Evolutionary conservation across 1,140 invertebrate species (phyloP), one percentile per base, ranked within the genome.

Genomic region (Hylyphantes graminicola): DNA sequence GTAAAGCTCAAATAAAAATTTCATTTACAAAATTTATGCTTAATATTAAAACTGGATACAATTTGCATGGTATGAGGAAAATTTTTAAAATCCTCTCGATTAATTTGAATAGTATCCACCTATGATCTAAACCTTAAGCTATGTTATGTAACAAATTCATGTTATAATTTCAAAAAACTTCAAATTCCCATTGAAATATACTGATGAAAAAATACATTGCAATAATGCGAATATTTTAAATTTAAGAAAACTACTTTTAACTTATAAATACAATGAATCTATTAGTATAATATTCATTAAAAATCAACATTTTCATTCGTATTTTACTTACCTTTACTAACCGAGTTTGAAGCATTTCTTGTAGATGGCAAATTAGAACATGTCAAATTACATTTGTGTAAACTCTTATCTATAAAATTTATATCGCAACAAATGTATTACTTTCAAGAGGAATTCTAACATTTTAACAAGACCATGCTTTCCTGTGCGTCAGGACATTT

Each of bases 261-360:
- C 21, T 35, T 35, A 65, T 4, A 19, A 65, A 3, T 21, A 2
- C 0, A 21, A 65, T 65, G 21, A 35, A 35, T 5, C 48, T 35
- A 35, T 65, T 35, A 9, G 7, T 10, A 67, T 21, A 12, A 67
- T 48, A 13, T 35, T 1, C 15, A 21, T 35, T 11, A 67, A 67
- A 48, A 35, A 35, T 67, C 6, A 65, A 48, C 12, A 48, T 65
- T 12, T 12, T n/a, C 48, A 35, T 67, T 21, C 12, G 7, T 67
- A 12, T 35, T 4, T 35, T 50, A 70, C 50, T 54, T 70, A 70
- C 68, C 68, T 70, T 70, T 9, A 51, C 68, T 11, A 70, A 19
- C 54, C 50, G 51, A 19, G 68, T 70, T 17, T 70, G 68, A 5
- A 70, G n/a, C 68, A 70, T 70, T 6, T 70, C 50, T 70, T 50